These are phyloP conservation scores for Octomys mimax DNA, from an alignment of 2,797 vertebrate genomes.

Conservation along the genomic window DNA sequence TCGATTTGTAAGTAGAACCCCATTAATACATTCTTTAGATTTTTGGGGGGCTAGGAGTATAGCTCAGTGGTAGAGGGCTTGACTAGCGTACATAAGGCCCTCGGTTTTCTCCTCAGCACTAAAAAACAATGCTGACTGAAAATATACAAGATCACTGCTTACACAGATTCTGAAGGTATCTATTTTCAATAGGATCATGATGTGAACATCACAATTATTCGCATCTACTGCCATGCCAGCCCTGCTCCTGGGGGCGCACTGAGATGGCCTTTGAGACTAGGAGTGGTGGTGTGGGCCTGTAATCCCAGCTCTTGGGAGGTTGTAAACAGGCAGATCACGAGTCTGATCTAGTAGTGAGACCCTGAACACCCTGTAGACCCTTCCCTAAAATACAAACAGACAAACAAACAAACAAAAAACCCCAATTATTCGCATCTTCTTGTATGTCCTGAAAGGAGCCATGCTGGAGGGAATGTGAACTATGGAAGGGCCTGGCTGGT, in stretches of 20 bases:
- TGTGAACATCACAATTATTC: not conserved
- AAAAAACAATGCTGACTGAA: not conserved
- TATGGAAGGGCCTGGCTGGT: not conserved
- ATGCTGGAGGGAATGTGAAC: not conserved
- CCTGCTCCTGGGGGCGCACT: too few species aligned
- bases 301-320: too few species aligned
- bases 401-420: too few species aligned
- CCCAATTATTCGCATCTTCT: not conserved
- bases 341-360: too few species aligned
- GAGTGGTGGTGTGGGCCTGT: too few species aligned
- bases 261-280: too few species aligned
- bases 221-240: too few species aligned
- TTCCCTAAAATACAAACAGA: too few species aligned
- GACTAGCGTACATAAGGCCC: not conserved
- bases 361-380: too few species aligned
- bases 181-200: not conserved
- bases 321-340: too few species aligned
- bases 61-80: not conserved
- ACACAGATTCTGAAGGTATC: not conserved
- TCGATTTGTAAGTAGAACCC: not conserved
- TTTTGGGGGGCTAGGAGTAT: not conserved
- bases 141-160: not conserved
- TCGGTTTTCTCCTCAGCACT: not conserved
- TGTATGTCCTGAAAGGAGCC: not conserved
- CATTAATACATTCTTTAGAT: not conserved